Percentiles rank a stretch among this genome's conserved stretches.
These are phyloP conservation scores for Chauna torquata DNA, from an alignment of 2,113 vertebrate species.

Conservation along the genomic window DNA sequence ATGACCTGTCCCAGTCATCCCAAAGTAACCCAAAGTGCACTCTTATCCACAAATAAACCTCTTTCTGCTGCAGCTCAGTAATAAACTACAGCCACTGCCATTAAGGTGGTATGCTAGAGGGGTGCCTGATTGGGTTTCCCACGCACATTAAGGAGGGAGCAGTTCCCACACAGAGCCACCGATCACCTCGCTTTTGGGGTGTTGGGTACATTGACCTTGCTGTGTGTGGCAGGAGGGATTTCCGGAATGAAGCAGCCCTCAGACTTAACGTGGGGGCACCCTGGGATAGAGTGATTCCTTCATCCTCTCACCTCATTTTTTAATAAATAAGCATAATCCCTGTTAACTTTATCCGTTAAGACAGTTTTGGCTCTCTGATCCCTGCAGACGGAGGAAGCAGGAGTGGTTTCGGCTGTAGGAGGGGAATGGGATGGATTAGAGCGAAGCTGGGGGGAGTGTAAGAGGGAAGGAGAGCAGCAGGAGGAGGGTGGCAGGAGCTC, in stretches of 20 bases:
- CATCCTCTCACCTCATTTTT: not conserved
- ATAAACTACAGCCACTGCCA: not conserved
- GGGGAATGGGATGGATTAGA: not conserved
- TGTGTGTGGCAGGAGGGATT: not conserved
- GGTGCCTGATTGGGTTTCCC: not conserved
- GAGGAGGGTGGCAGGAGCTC: not conserved
- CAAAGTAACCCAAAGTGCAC: not conserved
- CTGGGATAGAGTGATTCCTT: not conserved
- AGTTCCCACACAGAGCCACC: no score
- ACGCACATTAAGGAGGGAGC: not conserved
- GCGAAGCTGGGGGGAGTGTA: not conserved
- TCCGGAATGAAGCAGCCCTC: not conserved
- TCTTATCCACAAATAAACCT: not conserved
- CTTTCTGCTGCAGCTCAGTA: not conserved
- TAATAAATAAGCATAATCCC: not conserved
- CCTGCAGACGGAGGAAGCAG: not conserved
- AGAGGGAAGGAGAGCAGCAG: not conserved
- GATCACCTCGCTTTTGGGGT: not conserved
- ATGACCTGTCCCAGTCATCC: not conserved
- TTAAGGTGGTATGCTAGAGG: not conserved
- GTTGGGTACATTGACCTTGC: accelerated
- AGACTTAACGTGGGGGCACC: not conserved
- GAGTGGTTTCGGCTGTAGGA: not conserved
- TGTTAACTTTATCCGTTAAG: not conserved
- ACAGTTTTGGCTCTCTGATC: not conserved